phyloP scores from a whole-genome alignment of 2,888 invertebrate species.

The Lasius fuliginosus region DNA sequence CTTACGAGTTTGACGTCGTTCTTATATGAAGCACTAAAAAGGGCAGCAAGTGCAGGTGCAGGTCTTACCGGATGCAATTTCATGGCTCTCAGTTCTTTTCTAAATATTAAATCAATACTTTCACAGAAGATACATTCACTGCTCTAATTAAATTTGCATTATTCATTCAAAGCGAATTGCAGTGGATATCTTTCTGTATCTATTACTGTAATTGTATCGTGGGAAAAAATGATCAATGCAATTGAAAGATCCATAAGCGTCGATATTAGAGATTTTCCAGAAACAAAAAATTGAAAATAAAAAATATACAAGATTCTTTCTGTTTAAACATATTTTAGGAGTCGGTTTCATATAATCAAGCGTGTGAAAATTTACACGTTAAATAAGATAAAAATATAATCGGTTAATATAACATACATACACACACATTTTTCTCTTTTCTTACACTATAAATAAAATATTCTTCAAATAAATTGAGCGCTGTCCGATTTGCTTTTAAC shows the following conservation, averaged over 20 bases:
- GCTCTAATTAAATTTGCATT: not conserved
- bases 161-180: not conserved
- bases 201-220: not conserved
- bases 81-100: not conserved
- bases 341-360: not conserved
- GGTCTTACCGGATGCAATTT: not conserved
- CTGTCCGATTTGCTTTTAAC: not conserved
- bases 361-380: not conserved
- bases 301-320: not conserved
- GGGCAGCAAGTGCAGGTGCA: not conserved
- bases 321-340: not conserved
- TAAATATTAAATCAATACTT: slow-evolving; percentile 31
- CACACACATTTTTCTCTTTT: not conserved
- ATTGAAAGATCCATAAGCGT: not conserved
- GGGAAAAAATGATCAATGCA: not conserved
- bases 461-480: not conserved
- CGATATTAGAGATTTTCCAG: not conserved
- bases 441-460: not conserved
- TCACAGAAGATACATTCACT: not conserved
- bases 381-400: not conserved
- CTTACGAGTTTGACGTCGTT: not conserved
- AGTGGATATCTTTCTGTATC: not conserved
- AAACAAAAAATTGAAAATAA: not conserved
- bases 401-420: not conserved
- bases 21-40: slow-evolving; percentile 14